Evolutionary conservation across 2,113 vertebrate genomes (phyloP), one percentile per base, ranked within the genome.

Genomic region (Blennius ocellaris): DNA sequence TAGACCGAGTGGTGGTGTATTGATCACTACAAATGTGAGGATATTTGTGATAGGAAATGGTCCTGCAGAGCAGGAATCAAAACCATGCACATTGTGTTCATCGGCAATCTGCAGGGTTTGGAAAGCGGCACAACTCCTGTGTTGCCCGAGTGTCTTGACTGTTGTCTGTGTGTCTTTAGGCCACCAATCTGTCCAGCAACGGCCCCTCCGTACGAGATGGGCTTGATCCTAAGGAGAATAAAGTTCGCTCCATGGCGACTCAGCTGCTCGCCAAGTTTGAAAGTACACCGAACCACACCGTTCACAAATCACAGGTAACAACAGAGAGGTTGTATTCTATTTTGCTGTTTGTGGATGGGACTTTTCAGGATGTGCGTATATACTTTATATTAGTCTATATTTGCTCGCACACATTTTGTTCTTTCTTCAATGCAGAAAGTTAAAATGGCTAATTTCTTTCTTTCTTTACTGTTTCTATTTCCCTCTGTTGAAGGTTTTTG

Each of bases 221-320:
- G 3, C 60, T 16, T 15, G 91, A 93, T 43, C 84, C 89, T 16
- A 96, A 90, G 78, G 96, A 96, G 86, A 99, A 98, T 87, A 98
- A 95, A 94, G 98, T 99, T 63, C 97, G 96, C 76, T 97, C 95
- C 37, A 98, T 99, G 95, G 95, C 98, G 21, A 95, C 92, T 41
- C 97, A 98, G 74, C 86, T 99, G 30, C 88, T 94, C 81, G 97
- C 98, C 67, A 99, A 98, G 87, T 97, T 99, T 85, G 97, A 98
- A 76, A 96, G 79, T 55, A 73, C 92, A 15, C 84, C 93, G 21
- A 96, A 68, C 71, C 87, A 91, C 49, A 67, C 88, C 0, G 50
- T 96, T 43, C 82, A 86, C 69, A 96, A 92, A 71, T 51, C 83
- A 69, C 96, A 96, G 96, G 98, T 99, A 83, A 93, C 47, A 61